Evolutionary conservation across 2,888 invertebrate genomes (phyloP), one percentile per base, ranked within the genome.

Genomic region (Folsomia manolachei): DNA sequence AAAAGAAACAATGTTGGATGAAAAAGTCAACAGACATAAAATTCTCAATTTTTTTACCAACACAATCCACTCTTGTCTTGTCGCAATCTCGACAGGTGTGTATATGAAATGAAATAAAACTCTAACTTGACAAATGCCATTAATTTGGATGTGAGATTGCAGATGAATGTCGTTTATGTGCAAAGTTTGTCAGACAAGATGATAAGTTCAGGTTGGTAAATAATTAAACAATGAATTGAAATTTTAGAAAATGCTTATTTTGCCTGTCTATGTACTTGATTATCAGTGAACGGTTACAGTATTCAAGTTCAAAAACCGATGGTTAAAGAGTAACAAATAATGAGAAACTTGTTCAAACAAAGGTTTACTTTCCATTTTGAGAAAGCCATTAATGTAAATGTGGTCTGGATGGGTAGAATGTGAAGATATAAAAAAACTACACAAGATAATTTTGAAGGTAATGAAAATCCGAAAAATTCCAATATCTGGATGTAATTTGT

Each of bases 1-100:
- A 52, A 51, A 56, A 27, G 56, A 64, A 27, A 61, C 56, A 56
- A 56, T 39, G 39, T 19, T 27, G 56, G 61, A 51, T 51, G 56
- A 18, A 63, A 71, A 67, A 71, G 71, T 71, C 67, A 71, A 71
- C 68, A 71, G 25, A 51, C 66, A 66, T 66, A 68, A 68, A 67
- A 66, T 52, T 51, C 63, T 70, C 23, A 19, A 63, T 51, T 60
- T 24, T 64, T 65, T 65, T 27, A n/a, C 56, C n/a, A n/a, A n/a
- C n/a, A n/a, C n/a, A n/a, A n/a, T n/a, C n/a, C 56, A 56, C 56
- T 56, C 56, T 56, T 56, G 56, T 56, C 56, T 56, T 56, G 56
- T 56, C 56, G n/a, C 56, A 56, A 56, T 56, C 39, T 39, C 39
- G 56, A 56, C 56, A 56, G 51, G 51, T 56, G 56, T 56, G 56